Percentiles rank a stretch among this genome's conserved stretches.
These are phyloP conservation scores for Cybosia mesomella DNA, from an alignment of 2,888 invertebrate species.

Conservation along the genomic window DNA sequence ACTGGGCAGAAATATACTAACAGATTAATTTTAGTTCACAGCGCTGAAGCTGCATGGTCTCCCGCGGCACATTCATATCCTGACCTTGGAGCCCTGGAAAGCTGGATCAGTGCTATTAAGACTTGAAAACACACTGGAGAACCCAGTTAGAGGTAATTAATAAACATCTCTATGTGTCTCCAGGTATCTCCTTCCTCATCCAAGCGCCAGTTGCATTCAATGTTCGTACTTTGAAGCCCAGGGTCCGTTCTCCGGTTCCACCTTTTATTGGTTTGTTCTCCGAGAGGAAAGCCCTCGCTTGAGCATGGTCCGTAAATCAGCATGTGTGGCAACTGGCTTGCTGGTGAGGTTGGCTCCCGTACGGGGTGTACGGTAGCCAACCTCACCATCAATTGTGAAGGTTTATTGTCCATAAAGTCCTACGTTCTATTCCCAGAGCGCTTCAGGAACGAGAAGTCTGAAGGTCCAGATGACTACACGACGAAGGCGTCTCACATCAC, in stretches of 20 bases:
- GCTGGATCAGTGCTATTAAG: slow-evolving; percentile 82
- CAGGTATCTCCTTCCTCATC: neutral
- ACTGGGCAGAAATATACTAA: neutral
- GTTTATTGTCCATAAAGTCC: neutral
- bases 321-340: too few species aligned
- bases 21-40: slow-evolving; percentile 71
- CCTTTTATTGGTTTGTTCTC: too few species aligned
- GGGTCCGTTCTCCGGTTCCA: too few species aligned
- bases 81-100: slow-evolving; percentile 88
- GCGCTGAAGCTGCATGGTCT: slow-evolving; percentile 75
- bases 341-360: too few species aligned
- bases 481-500: slow-evolving; percentile 66
- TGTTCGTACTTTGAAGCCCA: too few species aligned
- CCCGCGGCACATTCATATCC: slow-evolving; percentile 85
- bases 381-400: too few species aligned
- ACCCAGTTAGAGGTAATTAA: slow-evolving; percentile 61
- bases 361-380: too few species aligned
- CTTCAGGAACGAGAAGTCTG: slow-evolving; percentile 50
- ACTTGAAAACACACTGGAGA: slow-evolving; percentile 87
- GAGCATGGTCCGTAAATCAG: too few species aligned
- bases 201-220: too few species aligned
- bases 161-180: neutral
- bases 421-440: slow-evolving; percentile 42
- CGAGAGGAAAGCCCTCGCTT: too few species aligned
- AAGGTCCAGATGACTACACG: slow-evolving; percentile 56